Conservation (phyloP, 2,888 invertebrate genomes). For the Drosophila gaucha region DNA sequence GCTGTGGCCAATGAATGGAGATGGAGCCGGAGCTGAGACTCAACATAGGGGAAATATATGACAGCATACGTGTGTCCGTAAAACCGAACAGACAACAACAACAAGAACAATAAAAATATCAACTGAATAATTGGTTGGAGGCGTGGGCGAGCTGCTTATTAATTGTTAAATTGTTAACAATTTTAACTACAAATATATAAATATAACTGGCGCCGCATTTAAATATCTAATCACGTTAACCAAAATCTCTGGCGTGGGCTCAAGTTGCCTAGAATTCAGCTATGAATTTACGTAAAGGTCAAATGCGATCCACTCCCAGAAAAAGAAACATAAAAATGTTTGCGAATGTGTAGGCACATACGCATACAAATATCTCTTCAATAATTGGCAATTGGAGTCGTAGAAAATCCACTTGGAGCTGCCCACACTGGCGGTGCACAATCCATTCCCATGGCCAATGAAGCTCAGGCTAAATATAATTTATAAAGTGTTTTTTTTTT, state of each 20-base stretch:
- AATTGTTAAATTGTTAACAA: slow-evolving; percentile 51
- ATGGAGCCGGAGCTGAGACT: slow-evolving; percentile 11
- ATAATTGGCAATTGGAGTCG: slow-evolving; percentile 52
- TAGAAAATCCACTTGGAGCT: slow-evolving; percentile 45
- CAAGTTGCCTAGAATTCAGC: slow-evolving; percentile 33
- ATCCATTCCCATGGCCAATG: slow-evolving; percentile 49
- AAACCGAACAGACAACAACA: slow-evolving; percentile 13
- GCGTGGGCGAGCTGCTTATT: slow-evolving; percentile 69
- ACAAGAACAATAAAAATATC: slow-evolving; percentile 9
- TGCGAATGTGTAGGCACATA: slow-evolving; percentile 17
- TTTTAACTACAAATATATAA: slow-evolving; percentile 15
- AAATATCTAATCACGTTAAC: slow-evolving; percentile 39
- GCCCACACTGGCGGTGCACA: slow-evolving; percentile 46
- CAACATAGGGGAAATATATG: slow-evolving; percentile 48
- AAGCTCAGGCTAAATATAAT: slow-evolving; percentile 27
- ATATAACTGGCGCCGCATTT: slow-evolving; percentile 47
- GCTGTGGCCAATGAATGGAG: slow-evolving; percentile 32
- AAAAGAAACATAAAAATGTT: background rate
- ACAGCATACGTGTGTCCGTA: slow-evolving; percentile 71
- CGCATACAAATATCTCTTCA: slow-evolving; percentile 22
- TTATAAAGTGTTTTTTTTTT: slow-evolving; percentile 18
- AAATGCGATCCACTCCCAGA: slow-evolving; percentile 25
- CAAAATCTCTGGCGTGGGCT: slow-evolving; percentile 41
- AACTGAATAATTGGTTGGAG: slow-evolving; percentile 28
- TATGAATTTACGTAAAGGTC: slow-evolving; percentile 49